phyloP scores from a whole-genome alignment of 2,113 vertebrate species.

The Atrichornis clamosus region DNA sequence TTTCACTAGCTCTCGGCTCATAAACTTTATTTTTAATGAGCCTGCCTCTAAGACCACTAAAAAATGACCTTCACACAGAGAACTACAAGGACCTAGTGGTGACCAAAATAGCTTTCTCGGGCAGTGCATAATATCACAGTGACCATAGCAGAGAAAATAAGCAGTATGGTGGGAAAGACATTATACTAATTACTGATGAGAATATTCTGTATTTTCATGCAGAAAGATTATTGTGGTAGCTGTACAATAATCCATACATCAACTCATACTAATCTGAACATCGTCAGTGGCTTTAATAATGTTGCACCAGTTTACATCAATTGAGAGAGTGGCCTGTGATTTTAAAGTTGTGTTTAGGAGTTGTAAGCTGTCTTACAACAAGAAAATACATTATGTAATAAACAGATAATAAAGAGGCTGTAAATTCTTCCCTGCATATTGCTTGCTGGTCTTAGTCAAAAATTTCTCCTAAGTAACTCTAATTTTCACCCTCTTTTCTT shows the following conservation, averaged over 20 bases:
- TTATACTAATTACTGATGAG: background rate
- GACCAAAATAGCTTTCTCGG: conserved; percentile 22
- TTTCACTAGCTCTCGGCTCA: conserved; percentile 41
- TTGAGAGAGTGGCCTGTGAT: background rate
- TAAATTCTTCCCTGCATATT: background rate
- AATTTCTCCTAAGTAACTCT: background rate
- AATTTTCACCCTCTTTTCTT: background rate
- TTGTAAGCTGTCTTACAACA: background rate
- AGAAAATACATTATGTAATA: background rate
- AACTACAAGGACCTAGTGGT: conserved; percentile 7
- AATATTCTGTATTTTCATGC: background rate
- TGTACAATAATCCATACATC: background rate
- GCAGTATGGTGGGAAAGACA: background rate
- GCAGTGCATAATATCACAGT: background rate
- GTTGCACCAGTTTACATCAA: background rate
- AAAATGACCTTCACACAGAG: conserved; percentile 49
- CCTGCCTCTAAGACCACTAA: conserved; percentile 36
- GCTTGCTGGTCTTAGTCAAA: background rate
- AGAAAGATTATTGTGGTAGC: background rate
- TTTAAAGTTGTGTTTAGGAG: background rate
- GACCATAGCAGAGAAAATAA: background rate
- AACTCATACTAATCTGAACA: background rate
- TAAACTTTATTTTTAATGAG: conserved; percentile 58
- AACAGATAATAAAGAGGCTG: background rate
- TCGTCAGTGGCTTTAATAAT: background rate